A percentile compares a stretch with the other conserved stretches of the same genome.
Evolutionary conservation across 2,113 vertebrate species (phyloP).

Genomic region (Hepsetus odoe): DNA sequence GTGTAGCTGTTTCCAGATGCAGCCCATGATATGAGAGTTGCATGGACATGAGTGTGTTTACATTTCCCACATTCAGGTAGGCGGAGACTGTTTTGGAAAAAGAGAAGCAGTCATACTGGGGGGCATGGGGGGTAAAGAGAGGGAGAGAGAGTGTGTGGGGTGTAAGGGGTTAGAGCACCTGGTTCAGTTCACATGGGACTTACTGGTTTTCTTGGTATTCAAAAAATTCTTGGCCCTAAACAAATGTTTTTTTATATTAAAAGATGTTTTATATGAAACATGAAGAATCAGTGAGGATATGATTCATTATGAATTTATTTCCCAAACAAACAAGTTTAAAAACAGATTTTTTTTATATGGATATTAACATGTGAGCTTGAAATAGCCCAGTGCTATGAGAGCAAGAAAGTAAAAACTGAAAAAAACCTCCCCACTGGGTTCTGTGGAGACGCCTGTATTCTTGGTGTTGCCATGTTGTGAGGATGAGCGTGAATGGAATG

Average conservation of each 20-base stretch:
- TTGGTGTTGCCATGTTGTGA: slow-evolving; percentile 9
- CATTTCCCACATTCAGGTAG: not conserved
- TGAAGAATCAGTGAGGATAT: too few relatives aligned
- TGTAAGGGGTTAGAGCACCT: not conserved
- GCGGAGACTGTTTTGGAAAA: not conserved
- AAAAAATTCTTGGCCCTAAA: too few relatives aligned
- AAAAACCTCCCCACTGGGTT: not conserved
- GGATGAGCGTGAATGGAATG: slow-evolving; percentile 1
- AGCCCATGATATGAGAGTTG: not conserved
- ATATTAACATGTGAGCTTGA: too few relatives aligned
- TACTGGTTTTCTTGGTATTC: not conserved
- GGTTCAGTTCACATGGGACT: not conserved
- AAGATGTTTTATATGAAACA: too few relatives aligned
- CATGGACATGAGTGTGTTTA: not conserved
- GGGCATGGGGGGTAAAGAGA: not conserved
- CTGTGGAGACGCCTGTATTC: not conserved
- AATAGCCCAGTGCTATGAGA: too few relatives aligned
- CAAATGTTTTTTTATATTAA: too few relatives aligned
- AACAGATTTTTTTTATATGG: too few relatives aligned
- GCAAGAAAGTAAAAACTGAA: not conserved
- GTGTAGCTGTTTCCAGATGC: not conserved
- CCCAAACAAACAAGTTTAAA: too few relatives aligned
- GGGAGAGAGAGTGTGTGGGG: not conserved
- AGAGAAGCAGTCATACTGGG: not conserved
- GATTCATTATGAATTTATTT: too few relatives aligned